A percentile compares a stretch with the other conserved stretches of the same genome.
phyloP scores from a whole-genome alignment of 2,113 vertebrate genomes.

The Columba livia region DNA sequence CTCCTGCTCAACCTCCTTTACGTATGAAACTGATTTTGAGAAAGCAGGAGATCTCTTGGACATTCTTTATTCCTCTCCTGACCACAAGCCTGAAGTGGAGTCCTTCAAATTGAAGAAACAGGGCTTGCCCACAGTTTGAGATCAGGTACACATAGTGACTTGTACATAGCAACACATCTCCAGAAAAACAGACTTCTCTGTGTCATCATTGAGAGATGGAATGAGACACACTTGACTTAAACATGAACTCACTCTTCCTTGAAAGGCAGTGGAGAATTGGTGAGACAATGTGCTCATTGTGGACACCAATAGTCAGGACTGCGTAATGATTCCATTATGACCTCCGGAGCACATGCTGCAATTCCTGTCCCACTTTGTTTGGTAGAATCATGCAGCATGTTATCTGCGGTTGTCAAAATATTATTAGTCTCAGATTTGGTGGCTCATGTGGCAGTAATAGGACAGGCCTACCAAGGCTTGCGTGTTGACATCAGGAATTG shows the following conservation, averaged over 20 bases:
- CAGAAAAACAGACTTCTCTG: not conserved
- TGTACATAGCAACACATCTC: not conserved
- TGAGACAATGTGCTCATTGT: rapidly evolving
- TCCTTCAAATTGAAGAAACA: not conserved
- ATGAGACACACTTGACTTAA: not conserved
- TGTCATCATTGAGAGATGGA: not conserved
- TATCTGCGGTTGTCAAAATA: not conserved
- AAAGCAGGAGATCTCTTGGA: not conserved
- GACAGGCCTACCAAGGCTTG: not conserved
- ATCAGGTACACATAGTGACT: not conserved
- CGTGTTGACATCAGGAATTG: not conserved
- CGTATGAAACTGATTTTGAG: not conserved
- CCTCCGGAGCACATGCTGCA: not conserved
- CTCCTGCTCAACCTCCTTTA: not conserved
- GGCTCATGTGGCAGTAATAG: not conserved
- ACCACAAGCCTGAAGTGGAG: not conserved
- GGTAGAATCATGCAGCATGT: rapidly evolving
- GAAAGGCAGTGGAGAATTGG: not conserved
- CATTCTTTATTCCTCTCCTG: not conserved
- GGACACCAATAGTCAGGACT: rapidly evolving
- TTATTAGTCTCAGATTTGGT: not conserved
- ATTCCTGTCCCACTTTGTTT: not conserved
- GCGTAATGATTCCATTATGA: not conserved
- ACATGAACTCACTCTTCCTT: not conserved
- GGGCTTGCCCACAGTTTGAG: not conserved